Evolutionary conservation across 2,888 invertebrate species (phyloP).

Genomic region (Argyresthia goedartella): DNA sequence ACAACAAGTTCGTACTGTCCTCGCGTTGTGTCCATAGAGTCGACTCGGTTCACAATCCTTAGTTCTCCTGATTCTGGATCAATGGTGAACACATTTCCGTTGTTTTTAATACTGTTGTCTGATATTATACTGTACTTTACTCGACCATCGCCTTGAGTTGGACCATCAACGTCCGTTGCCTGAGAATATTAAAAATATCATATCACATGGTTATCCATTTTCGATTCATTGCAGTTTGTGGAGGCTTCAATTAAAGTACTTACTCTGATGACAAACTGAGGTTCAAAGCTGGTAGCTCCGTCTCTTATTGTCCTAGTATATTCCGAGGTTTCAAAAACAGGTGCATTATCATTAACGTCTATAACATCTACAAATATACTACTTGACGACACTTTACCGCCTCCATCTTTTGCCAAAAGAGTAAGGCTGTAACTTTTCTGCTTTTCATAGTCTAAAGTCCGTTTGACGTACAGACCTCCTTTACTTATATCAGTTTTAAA

Average conservation of each 20-base stretch:
- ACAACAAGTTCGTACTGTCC: slow-evolving; percentile 80
- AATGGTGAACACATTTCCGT: slow-evolving; percentile 74
- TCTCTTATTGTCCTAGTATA: slow-evolving; percentile 84
- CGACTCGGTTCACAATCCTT: slow-evolving; percentile 72
- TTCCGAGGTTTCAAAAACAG: slow-evolving; percentile 77
- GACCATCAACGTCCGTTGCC: slow-evolving; percentile 83
- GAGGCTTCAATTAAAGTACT: slow-evolving; percentile 14
- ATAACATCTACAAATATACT: slow-evolving; percentile 79
- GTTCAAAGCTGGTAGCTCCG: slow-evolving; percentile 81
- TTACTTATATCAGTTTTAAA: slow-evolving; percentile 76
- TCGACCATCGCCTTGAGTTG: slow-evolving; percentile 77
- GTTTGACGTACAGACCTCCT: slow-evolving; percentile 77
- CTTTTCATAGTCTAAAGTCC: slow-evolving; percentile 80
- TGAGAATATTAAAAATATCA: slow-evolving; percentile 25
- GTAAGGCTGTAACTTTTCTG: slow-evolving; percentile 85
- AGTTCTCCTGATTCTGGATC: slow-evolving; percentile 80
- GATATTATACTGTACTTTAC: slow-evolving; percentile 76
- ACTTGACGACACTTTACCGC: slow-evolving; percentile 78
- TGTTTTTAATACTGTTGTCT: slow-evolving; percentile 76
- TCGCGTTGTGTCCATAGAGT: slow-evolving; percentile 80
- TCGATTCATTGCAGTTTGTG: too few relatives aligned
- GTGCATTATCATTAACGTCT: slow-evolving; percentile 84
- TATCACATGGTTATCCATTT: neutral
- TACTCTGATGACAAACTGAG: slow-evolving; percentile 81
- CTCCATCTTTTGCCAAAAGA: slow-evolving; percentile 85